Evolutionary conservation across 1,140 invertebrate species (phyloP).

Genomic region (Macrobrachium nipponense): DNA sequence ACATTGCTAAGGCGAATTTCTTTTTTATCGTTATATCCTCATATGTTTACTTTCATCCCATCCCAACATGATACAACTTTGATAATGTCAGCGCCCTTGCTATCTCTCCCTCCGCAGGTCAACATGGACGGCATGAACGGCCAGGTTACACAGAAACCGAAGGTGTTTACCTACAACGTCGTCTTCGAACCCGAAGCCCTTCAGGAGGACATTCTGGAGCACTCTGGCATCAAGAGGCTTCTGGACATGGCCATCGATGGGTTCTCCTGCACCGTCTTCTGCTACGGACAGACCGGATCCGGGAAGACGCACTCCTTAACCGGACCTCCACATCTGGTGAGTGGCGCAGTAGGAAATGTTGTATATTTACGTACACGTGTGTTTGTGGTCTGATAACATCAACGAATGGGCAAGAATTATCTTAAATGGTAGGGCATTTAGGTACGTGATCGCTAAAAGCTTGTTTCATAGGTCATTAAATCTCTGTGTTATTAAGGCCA

Average conservation of each 20-base stretch:
- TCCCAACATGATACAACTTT: neutral
- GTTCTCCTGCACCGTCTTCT: slow-evolving; percentile 92
- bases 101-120: slow-evolving; percentile 34
- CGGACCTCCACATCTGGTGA: slow-evolving; percentile 86
- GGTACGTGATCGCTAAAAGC: too few relatives aligned
- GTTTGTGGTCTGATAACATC: neutral
- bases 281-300: slow-evolving; percentile 97
- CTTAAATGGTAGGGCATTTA: too few relatives aligned
- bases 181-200: slow-evolving; percentile 89
- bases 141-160: slow-evolving; percentile 76
- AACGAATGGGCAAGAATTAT: too few relatives aligned
- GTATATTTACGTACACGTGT: too few relatives aligned
- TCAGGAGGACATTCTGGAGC: slow-evolving; percentile 82
- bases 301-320: slow-evolving; percentile 97
- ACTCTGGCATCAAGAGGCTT: slow-evolving; percentile 85
- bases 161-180: slow-evolving; percentile 87
- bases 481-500: too few relatives aligned
- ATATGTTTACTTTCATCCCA: neutral
- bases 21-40: neutral
- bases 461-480: too few relatives aligned
- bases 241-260: slow-evolving; percentile 93
- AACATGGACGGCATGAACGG: slow-evolving; percentile 64
- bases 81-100: neutral
- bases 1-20: too few relatives aligned
- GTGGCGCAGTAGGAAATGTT: neutral